Conservation (phyloP, 2,113 vertebrate genomes). For the Dasyornis broadbenti region DNA sequence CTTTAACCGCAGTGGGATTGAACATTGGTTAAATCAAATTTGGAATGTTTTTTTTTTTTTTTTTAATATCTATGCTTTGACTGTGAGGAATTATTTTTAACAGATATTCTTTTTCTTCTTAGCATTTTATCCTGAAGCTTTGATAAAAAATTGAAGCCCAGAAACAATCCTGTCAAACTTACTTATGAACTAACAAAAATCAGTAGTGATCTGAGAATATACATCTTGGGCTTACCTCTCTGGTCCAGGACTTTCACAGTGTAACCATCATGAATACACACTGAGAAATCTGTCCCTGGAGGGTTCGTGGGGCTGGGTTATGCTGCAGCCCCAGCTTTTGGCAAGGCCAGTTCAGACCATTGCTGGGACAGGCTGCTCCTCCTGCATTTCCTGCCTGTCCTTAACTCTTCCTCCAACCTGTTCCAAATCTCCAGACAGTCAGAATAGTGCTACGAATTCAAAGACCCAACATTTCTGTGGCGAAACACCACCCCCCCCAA, state of each 20-base stretch:
- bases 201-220: neutral
- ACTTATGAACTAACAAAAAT: neutral
- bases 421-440: neutral
- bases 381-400: neutral
- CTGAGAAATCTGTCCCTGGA: neutral
- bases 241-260: neutral
- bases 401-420: neutral
- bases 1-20: neutral
- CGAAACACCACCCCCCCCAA: neutral
- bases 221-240: neutral
- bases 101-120: neutral
- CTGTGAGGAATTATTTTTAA: neutral
- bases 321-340: neutral
- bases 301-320: neutral
- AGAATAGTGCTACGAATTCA: neutral
- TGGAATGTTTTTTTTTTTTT: too few species aligned
- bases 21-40: neutral
- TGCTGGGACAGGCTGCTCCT: neutral
- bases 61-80: neutral
- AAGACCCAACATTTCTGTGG: neutral
- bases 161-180: neutral
- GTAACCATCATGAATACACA: neutral
- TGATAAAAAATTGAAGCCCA: neutral
- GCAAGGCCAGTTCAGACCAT: accelerated
- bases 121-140: neutral